A percentile compares a stretch with the other conserved stretches of the same genome.
Conservation (phyloP, 2,113 vertebrate species). For the Poeciliopsis retropinna region DNA sequence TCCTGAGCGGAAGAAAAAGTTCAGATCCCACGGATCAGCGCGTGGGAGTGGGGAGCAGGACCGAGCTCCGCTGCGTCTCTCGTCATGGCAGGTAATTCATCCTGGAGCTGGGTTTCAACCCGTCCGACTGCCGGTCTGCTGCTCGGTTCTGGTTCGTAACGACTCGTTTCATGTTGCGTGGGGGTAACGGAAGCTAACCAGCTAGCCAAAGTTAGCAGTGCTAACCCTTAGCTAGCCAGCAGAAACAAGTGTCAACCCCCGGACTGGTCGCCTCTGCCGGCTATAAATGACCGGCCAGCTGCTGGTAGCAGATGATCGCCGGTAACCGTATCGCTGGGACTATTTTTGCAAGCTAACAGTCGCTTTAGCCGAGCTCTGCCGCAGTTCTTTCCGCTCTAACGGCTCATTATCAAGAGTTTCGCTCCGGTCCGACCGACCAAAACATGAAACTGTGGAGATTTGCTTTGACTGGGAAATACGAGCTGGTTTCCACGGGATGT, state of each 20-base stretch:
- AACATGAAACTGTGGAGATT: background rate
- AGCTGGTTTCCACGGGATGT: background rate
- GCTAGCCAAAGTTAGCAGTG: conserved; percentile 51
- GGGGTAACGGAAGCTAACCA: conserved; percentile 27
- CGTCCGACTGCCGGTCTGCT: background rate
- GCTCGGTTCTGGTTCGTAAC: background rate
- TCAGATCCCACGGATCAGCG: conserved; percentile 63
- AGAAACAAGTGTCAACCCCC: conserved; percentile 52
- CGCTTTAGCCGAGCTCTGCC: conserved; percentile 28
- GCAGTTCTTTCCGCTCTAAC: background rate
- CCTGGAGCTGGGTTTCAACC: background rate
- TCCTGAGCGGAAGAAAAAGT: conserved; percentile 61
- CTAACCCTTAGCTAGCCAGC: conserved; percentile 52
- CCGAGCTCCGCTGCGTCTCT: conserved; percentile 77
- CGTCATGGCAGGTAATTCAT: conserved; percentile 81
- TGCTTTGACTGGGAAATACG: background rate
- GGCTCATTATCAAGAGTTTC: background rate
- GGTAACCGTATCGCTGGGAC: conserved; percentile 33
- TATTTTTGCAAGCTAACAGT: conserved; percentile 35
- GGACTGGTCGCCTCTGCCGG: conserved; percentile 38
- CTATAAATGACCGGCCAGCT: conserved; percentile 35
- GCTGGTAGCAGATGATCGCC: conserved; percentile 27
- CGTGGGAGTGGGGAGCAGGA: conserved; percentile 75
- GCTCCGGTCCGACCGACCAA: background rate
- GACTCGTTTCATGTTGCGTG: background rate